phyloP scores from a whole-genome alignment of 35 echinoderm and acorn worm species.

The Nesometra sesokonis region DNA sequence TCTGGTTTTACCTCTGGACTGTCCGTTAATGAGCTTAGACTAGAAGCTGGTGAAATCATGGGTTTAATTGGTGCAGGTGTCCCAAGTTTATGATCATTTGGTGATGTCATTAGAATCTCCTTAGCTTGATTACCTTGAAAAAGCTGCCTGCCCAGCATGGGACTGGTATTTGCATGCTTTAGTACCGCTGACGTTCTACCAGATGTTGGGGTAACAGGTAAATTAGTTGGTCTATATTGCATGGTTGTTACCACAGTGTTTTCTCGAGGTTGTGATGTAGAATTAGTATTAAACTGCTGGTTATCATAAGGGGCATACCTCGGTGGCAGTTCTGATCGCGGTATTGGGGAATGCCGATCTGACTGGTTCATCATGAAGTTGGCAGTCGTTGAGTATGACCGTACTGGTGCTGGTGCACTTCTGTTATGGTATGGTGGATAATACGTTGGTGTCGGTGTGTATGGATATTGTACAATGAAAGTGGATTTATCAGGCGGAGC shows the following conservation, averaged over 20 bases:
- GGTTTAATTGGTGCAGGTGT: not conserved
- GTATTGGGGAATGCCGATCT: not conserved
- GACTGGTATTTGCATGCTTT: not conserved
- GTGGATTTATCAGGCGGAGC: not conserved
- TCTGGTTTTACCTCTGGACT: not conserved
- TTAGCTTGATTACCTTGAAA: not conserved
- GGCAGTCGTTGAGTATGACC: not conserved
- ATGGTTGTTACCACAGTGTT: not conserved
- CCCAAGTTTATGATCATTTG: not conserved
- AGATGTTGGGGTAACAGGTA: not conserved
- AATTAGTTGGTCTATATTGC: not conserved
- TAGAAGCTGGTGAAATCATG: constrained; percentile 4
- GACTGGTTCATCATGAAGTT: not conserved
- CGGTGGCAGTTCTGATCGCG: not conserved
- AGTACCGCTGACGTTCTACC: not conserved
- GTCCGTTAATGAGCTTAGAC: not conserved
- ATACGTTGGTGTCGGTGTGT: not conserved
- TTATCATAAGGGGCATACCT: not conserved
- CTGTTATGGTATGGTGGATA: not conserved
- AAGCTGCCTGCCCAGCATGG: not conserved
- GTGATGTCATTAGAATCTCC: not conserved
- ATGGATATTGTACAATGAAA: not conserved
- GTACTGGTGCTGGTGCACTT: not conserved
- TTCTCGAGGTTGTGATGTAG: not conserved
- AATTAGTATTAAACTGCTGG: not conserved